Evolutionary conservation across 2,113 vertebrate genomes (phyloP).

Genomic region (Gracilinanus agilis): DNA sequence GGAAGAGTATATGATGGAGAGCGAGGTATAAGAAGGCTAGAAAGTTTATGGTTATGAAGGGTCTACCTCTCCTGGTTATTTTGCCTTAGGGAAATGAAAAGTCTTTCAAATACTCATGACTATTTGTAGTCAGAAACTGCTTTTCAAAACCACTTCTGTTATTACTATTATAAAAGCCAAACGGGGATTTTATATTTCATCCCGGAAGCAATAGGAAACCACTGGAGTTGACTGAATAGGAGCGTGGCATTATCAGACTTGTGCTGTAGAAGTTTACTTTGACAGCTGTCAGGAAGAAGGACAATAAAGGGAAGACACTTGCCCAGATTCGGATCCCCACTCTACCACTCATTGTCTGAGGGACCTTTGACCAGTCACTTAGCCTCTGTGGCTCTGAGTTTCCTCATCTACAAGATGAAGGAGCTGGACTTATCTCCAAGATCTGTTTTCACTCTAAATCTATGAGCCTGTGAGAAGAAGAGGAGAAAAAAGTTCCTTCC

Average conservation of each 20-base stretch:
- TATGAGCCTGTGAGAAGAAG: neutral
- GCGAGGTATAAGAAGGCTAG: neutral
- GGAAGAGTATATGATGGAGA: neutral
- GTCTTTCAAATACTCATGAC: neutral
- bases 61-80: neutral
- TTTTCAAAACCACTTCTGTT: neutral
- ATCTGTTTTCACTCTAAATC: no score
- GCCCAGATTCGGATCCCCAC: no score
- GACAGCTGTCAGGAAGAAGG: no score
- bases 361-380: neutral
- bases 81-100: conserved; percentile 1
- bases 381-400: neutral
- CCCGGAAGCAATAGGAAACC: no score
- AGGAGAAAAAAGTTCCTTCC: neutral
- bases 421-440: no score
- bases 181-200: neutral
- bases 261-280: no score
- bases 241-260: no score
- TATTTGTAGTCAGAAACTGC: conserved; percentile 25
- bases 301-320: no score
- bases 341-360: neutral
- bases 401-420: neutral
- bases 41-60: neutral
- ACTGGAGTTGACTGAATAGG: no score
- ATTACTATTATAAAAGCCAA: neutral